phyloP scores from a whole-genome alignment of 2,888 invertebrate genomes.

The Xestobium rufovillosum region DNA sequence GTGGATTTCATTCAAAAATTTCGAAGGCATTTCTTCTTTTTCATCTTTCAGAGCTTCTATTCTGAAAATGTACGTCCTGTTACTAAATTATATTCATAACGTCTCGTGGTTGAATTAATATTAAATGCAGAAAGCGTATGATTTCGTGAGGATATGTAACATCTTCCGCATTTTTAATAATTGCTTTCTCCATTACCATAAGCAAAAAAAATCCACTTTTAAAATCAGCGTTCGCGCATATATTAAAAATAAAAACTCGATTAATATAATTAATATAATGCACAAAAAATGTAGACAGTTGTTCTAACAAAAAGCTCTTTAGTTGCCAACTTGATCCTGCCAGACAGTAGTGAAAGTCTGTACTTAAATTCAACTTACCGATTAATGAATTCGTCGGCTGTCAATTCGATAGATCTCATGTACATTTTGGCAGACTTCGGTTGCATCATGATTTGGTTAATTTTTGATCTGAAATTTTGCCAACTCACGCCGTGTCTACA shows the following conservation, averaged over 20 bases:
- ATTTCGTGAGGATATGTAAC: too few relatives aligned
- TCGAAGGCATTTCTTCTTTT: conserved; percentile 53
- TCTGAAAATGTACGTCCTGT: conserved; percentile 39
- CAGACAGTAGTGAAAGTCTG: conserved; percentile 3
- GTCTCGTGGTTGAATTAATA: too few relatives aligned
- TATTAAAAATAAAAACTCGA: too few relatives aligned
- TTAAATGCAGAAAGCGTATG: too few relatives aligned
- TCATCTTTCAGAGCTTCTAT: conserved; percentile 50
- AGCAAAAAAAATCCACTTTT: too few relatives aligned
- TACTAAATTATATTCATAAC: too few relatives aligned
- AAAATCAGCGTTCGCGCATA: too few relatives aligned
- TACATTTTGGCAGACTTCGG: conserved; percentile 67
- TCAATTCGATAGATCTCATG: conserved; percentile 59
- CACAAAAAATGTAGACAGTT: conserved; percentile 5
- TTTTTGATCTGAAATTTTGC: conserved; percentile 69
- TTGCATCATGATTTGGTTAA: conserved; percentile 70
- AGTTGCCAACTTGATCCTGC: background rate
- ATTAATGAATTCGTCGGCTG: conserved; percentile 60
- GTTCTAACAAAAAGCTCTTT: conserved; percentile 3
- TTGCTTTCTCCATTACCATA: too few relatives aligned
- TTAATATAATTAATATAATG: conserved; percentile 5
- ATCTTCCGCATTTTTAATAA: too few relatives aligned
- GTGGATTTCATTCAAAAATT: conserved; percentile 65
- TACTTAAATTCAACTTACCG: conserved; percentile 45
- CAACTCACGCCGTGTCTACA: conserved; percentile 74